These are phyloP conservation scores for Oostethus manadensis DNA, from an alignment of 2,113 vertebrate species.

Conservation along the genomic window DNA sequence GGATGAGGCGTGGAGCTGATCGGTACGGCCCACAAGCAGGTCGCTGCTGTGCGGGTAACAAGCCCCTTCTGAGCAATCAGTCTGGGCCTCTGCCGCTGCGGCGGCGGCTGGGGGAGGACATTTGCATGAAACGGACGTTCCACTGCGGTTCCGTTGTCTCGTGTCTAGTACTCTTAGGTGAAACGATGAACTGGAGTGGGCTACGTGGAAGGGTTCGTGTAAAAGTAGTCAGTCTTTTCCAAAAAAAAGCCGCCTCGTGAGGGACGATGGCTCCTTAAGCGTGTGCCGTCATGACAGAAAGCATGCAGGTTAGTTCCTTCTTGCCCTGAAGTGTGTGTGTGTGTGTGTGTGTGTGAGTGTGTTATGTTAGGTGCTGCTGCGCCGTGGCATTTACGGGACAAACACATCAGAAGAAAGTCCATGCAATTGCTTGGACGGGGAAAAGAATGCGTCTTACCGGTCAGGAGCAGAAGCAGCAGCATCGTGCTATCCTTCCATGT, in stretches of 20 bases:
- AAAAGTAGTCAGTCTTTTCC: background rate
- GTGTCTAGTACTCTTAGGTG: background rate
- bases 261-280: slow-evolving; percentile 2
- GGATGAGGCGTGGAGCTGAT: slow-evolving; percentile 79
- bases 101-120: slow-evolving; percentile 62
- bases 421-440: background rate
- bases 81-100: slow-evolving; percentile 54
- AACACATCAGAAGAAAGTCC: background rate
- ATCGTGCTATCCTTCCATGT: slow-evolving; percentile 28
- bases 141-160: too few relatives aligned
- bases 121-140: background rate
- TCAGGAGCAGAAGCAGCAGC: slow-evolving; percentile 52
- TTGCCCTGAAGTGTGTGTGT: background rate
- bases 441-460: slow-evolving; percentile 54
- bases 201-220: background rate
- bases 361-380: background rate
- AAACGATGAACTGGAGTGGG: background rate
- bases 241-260: background rate
- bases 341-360: background rate
- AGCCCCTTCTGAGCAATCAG: slow-evolving; percentile 76
- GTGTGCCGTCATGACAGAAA: slow-evolving; percentile 17
- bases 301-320: slow-evolving; percentile 11
- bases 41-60: slow-evolving; percentile 82
- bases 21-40: slow-evolving; percentile 77
- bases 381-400: background rate